Evolutionary conservation across 1,140 invertebrate species (phyloP), one percentile per base, ranked within the genome.

Genomic region (Drosophila sulfurigaster): DNA sequence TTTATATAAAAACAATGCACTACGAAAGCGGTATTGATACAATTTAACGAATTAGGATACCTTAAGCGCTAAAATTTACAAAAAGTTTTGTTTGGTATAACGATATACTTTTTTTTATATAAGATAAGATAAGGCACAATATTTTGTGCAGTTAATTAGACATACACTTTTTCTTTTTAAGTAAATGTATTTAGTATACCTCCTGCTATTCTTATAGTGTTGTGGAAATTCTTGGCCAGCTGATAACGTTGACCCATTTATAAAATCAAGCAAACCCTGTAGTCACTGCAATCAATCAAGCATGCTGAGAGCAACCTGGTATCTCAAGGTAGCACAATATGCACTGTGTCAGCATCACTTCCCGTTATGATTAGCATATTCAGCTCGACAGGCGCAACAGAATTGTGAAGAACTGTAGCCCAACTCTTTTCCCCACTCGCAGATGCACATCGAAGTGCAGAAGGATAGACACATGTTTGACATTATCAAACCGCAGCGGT

Each of bases 391-490:
- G 57, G 13, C 57, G 49, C 67, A 15, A 46, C 35, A 65, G 45
- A 25, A 59, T 16, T 35, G 43, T 45, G 43, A 76, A 41, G 62
- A 8, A 16, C 73, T 11, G 60, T 0, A 43, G 41, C 41, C 64
- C 45, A n/a, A n/a, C 52, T 13, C 13, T n/a, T 38, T 32, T 13
- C 60, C 60, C 32, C 66, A 65, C 79, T 85, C 78, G 81, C 46
- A 58, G 69, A 71, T 78, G 78, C 65, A 30, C 49, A 45, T 25
- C 20, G 20, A 16, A 11, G 3, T 2, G 46, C 56, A 28, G 38
- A 65, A 62, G 72, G 67, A 74, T 57, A 64, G 82, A 87, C 82
- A 86, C 82, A 86, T 86, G 82, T 86, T 86, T 86, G 82, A 86
- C 82, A 86, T 86, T 86, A 87, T 87, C 79, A 79, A 76, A 64